A percentile compares a stretch with the other conserved stretches of the same genome.
Conservation (phyloP, 2,888 invertebrate species). For the Tinea trinotella region DNA sequence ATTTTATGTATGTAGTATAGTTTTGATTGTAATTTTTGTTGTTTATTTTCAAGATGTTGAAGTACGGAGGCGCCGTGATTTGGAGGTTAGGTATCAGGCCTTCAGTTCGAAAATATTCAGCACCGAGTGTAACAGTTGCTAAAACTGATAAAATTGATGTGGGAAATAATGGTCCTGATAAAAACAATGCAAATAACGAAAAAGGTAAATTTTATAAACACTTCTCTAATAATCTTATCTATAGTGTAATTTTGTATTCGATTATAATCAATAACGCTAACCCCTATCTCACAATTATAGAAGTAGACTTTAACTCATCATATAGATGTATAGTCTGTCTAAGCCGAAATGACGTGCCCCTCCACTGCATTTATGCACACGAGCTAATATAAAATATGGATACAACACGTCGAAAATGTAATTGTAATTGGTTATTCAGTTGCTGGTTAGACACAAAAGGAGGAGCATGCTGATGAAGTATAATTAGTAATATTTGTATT, state of each 20-base stretch:
- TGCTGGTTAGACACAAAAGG: too few species aligned
- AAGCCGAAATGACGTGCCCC: too few species aligned
- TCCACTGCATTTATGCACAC: too few species aligned
- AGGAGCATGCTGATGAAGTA: too few species aligned
- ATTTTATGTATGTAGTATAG: not conserved
- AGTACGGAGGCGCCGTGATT: constrained; percentile 58
- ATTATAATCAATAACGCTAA: not conserved
- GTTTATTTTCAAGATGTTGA: constrained; percentile 56
- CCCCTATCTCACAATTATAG: not conserved
- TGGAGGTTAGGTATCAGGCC: constrained; percentile 66
- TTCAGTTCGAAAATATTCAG: constrained; percentile 45
- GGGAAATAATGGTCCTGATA: not conserved
- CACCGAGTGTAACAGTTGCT: constrained; percentile 86
- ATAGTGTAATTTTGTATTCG: too few species aligned
- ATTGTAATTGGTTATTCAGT: too few species aligned
- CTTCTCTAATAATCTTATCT: not conserved
- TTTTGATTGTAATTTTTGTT: not conserved
- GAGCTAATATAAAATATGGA: too few species aligned
- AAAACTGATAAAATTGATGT: constrained; percentile 71
- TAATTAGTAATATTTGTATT: too few species aligned
- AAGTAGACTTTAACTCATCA: too few species aligned
- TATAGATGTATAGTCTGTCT: too few species aligned
- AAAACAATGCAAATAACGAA: not conserved
- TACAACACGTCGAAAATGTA: too few species aligned
- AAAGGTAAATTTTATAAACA: not conserved